A percentile compares a stretch with the other conserved stretches of the same genome.
These are phyloP conservation scores for Crotophaga sulcirostris DNA, from an alignment of 2,113 vertebrate species.

Conservation along the genomic window DNA sequence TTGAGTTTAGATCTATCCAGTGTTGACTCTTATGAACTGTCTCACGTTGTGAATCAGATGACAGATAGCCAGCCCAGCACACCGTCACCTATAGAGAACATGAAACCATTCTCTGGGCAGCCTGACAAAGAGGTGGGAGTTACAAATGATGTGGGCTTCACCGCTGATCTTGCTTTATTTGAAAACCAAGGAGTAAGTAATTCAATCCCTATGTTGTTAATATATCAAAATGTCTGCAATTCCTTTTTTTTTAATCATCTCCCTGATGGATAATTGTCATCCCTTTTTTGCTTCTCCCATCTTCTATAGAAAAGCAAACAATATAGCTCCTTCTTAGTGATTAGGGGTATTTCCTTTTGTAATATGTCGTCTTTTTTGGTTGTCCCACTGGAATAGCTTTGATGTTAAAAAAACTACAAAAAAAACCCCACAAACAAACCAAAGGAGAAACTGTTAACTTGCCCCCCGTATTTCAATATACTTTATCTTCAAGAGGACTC, in stretches of 20 bases:
- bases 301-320: neutral
- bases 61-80: conserved; percentile 91
- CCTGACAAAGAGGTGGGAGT: conserved; percentile 78
- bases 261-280: neutral
- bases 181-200: conserved; percentile 86
- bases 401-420: neutral
- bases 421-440: neutral
- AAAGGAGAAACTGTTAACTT: neutral
- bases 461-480: neutral
- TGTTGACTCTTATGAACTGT: conserved; percentile 80
- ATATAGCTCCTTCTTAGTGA: neutral
- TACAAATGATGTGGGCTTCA: conserved; percentile 68
- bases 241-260: neutral
- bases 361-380: neutral
- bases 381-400: neutral
- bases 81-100: conserved; percentile 87
- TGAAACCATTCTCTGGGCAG: conserved; percentile 82
- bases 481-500: neutral
- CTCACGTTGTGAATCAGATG: conserved; percentile 83
- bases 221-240: neutral
- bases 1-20: conserved; percentile 88
- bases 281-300: too few relatives aligned
- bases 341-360: neutral
- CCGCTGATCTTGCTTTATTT: conserved; percentile 84
- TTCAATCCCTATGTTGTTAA: neutral